A percentile compares a stretch with the other conserved stretches of the same genome.
These are phyloP conservation scores for Platynereis dumerilii DNA, from an alignment of 2,888 invertebrate species.

Conservation along the genomic window DNA sequence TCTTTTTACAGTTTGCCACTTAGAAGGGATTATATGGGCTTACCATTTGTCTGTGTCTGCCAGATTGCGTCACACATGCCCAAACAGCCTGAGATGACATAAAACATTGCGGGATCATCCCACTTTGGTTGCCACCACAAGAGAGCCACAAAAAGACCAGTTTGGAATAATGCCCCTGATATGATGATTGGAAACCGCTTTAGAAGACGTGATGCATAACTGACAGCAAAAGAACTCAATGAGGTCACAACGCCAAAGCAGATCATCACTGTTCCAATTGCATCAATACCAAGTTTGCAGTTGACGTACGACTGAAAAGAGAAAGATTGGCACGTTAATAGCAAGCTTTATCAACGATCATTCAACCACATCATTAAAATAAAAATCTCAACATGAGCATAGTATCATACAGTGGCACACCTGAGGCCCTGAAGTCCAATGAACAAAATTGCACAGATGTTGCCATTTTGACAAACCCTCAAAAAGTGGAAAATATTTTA, in stretches of 20 bases:
- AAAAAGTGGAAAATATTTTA: too few species aligned
- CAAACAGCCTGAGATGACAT: constrained; percentile 62
- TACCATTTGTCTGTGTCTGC: constrained; percentile 64
- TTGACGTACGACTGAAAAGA: constrained; percentile 61
- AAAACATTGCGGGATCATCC: constrained; percentile 62
- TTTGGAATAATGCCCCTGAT: constrained; percentile 59
- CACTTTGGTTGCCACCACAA: constrained; percentile 61
- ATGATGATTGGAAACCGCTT: constrained; percentile 60
- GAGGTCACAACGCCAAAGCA: constrained; percentile 61
- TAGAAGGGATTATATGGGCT: too few species aligned
- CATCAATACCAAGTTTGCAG: constrained; percentile 61
- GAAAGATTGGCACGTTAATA: too few species aligned
- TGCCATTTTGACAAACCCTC: too few species aligned
- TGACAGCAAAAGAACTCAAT: constrained; percentile 55
- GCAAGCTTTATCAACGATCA: too few species aligned
- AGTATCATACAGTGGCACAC: too few species aligned
- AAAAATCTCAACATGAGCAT: too few species aligned
- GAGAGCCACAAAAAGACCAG: constrained; percentile 60
- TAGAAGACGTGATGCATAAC: constrained; percentile 60
- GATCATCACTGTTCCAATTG: constrained; percentile 62
- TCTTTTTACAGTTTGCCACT: too few species aligned
- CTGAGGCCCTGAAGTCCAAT: too few species aligned
- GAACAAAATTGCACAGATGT: not conserved
- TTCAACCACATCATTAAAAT: too few species aligned
- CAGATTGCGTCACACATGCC: constrained; percentile 64